Percentiles rank a stretch among this genome's conserved stretches.
Conservation (phyloP, 64 coral and sea anemone genomes). For the Platygyra sinensis region DNA sequence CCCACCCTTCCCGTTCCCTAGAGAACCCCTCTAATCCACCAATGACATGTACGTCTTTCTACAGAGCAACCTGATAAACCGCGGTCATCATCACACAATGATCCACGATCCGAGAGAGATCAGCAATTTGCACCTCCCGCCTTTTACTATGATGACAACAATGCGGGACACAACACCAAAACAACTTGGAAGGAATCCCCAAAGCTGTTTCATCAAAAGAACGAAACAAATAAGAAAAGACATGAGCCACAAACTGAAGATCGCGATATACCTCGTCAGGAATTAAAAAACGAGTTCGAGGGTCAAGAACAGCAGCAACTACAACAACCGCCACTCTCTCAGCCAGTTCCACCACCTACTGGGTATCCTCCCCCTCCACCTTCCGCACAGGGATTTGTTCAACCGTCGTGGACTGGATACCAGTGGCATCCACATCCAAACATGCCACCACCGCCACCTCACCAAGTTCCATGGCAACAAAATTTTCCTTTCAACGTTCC, state of each 20-base stretch:
- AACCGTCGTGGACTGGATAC: constrained; percentile 25
- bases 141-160: constrained; percentile 85
- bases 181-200: not conserved
- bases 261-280: not conserved
- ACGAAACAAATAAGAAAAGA: not conserved
- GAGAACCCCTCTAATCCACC: not conserved
- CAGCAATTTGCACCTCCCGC: constrained; percentile 85
- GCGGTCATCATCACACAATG: constrained; percentile 5
- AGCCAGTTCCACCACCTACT: not conserved
- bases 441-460: constrained; percentile 1
- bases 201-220: not conserved
- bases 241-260: not conserved
- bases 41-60: not conserved
- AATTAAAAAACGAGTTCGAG: not conserved
- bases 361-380: not conserved
- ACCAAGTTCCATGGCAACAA: constrained; percentile 19
- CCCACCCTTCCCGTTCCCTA: no score
- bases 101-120: constrained; percentile 69
- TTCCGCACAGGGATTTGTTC: constrained; percentile 34
- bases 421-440: constrained; percentile 13
- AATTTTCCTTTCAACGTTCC: constrained; percentile 22
- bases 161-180: not conserved
- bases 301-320: not conserved
- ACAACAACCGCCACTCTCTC: not conserved
- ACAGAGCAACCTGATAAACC: constrained; percentile 67